Evolutionary conservation across 2,888 invertebrate genomes (phyloP).

Genomic region (Dendrolimus houi): DNA sequence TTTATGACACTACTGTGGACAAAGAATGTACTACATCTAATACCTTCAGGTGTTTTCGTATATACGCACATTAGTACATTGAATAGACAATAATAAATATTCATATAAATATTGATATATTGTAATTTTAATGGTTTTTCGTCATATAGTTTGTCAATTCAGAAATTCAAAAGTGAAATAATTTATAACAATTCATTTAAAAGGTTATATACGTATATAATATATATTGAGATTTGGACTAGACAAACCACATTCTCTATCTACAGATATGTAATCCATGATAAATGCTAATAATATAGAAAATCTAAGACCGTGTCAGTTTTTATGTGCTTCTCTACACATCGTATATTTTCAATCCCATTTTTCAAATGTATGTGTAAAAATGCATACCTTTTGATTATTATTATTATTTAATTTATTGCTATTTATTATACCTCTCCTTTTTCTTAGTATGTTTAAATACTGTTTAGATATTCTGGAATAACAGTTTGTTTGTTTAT

Average conservation of each 20-base stretch:
- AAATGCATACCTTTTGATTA: background rate
- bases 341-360: slow-evolving; percentile 56
- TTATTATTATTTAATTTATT: background rate
- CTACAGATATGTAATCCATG: slow-evolving; percentile 77
- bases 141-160: background rate
- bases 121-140: no score
- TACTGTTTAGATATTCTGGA: background rate
- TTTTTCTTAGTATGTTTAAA: background rate
- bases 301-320: slow-evolving; percentile 62
- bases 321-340: slow-evolving; percentile 55
- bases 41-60: slow-evolving; percentile 12
- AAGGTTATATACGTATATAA: slow-evolving; percentile 64
- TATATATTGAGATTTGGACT: slow-evolving; percentile 71
- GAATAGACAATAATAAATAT: slow-evolving; percentile 24
- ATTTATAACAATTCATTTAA: slow-evolving; percentile 17
- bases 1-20: slow-evolving; percentile 33
- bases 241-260: slow-evolving; percentile 74
- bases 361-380: slow-evolving; percentile 6
- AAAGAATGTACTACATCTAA: slow-evolving; percentile 36
- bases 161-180: slow-evolving; percentile 8
- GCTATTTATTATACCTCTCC: background rate
- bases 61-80: slow-evolving; percentile 36
- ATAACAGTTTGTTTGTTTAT: background rate
- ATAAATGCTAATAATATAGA: slow-evolving; percentile 69
- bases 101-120: no score